These are phyloP conservation scores for Sciurus vulgaris DNA, from an alignment of 2,797 vertebrate genomes.

Conservation along the genomic window DNA sequence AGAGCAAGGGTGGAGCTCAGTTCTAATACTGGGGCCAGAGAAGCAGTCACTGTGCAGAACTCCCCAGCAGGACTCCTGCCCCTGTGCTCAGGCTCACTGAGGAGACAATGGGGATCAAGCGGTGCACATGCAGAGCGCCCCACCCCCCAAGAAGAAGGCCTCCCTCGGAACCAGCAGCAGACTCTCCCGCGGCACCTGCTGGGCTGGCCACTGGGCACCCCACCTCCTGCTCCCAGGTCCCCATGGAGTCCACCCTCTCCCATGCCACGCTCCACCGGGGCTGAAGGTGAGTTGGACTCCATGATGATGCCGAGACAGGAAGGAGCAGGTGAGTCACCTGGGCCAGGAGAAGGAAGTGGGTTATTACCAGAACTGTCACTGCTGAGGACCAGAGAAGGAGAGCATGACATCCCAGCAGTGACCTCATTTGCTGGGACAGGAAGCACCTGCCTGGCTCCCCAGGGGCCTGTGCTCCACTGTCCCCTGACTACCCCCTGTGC, in stretches of 20 bases:
- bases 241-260: background rate
- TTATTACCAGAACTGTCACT: background rate
- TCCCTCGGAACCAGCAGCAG: background rate
- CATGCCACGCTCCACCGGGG: background rate
- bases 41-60: too few species aligned
- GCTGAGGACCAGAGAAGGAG: background rate
- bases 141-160: background rate
- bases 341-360: background rate
- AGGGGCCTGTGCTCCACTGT: background rate
- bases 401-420: background rate
- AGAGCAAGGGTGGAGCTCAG: background rate
- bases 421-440: background rate
- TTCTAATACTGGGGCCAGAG: background rate
- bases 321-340: constrained; percentile 16
- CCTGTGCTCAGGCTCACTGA: background rate
- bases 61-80: background rate
- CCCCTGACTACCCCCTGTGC: background rate
- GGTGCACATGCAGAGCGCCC: accelerated
- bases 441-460: background rate
- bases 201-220: accelerated
- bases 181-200: background rate
- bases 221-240: background rate
- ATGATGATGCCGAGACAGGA: background rate
- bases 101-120: background rate
- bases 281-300: background rate